Evolutionary conservation across 2,888 invertebrate species (phyloP), one percentile per base, ranked within the genome.

Genomic region (Diabrotica balteata): DNA sequence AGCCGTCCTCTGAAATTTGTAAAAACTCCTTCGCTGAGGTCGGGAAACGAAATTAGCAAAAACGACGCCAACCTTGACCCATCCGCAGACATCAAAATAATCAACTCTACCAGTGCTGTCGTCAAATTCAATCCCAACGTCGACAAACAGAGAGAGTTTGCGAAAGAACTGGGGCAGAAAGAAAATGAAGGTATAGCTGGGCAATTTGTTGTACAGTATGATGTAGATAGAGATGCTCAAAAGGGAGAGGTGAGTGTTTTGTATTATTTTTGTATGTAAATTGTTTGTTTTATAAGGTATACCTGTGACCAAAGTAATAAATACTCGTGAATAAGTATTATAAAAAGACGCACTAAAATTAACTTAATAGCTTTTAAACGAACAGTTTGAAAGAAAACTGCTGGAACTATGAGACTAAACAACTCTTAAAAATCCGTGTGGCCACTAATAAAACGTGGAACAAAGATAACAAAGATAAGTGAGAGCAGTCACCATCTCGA

Each of bases 121-220:
- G 86, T 90, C 63, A 86, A 84, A 7, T 90, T 90, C 80, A 84
- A 83, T 42, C 91, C 91, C 1, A 86, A 87, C 67, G 77, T 85
- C 11, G 85, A 87, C 32, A 87, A 88, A 72, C 90, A 90, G 77
- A 85, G 84, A 76, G 80, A 86, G 72, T 72, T 87, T 84, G 78
- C 82, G 78, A 73, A 85, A 84, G 78, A 73, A 59, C 68, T 79
- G 54, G 79, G 79, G 9, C 78, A 76, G 10, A 80, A 80, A 9
- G 80, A 80, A 59, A 75, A 82, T 54, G 78, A 86, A 63, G 90
- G 89, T 0, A 81, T 89, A 2, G 84, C 87, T 43, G 91, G 90
- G 2, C 89, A 91, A 77, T 90, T 92, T 74, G 86, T 90, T 7
- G 88, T 91, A 11, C 88, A 90, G 75, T 92, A 92, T 80, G 91